These are phyloP conservation scores for Bembecia ichneumoniformis DNA, from an alignment of 2,888 invertebrate genomes.

Conservation along the genomic window DNA sequence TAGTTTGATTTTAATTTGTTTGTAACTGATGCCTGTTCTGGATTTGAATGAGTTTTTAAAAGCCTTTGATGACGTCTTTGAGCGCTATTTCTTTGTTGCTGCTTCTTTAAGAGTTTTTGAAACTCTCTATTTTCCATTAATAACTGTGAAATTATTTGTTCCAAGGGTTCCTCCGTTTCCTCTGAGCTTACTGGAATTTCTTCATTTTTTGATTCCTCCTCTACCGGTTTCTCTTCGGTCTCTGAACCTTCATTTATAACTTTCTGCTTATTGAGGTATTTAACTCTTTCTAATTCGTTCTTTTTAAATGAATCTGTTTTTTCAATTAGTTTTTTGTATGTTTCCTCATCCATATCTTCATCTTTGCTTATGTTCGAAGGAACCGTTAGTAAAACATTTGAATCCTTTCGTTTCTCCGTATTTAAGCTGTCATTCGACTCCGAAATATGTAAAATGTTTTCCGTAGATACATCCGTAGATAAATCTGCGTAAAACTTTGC, in stretches of 20 bases:
- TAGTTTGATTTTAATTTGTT: constrained; percentile 47
- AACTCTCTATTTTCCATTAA: constrained; percentile 88
- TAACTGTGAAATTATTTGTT: constrained; percentile 86
- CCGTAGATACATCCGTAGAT: constrained; percentile 74
- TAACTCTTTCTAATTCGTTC: constrained; percentile 65
- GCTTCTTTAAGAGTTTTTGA: constrained; percentile 82
- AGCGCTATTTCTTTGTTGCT: constrained; percentile 72
- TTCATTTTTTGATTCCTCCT: constrained; percentile 23
- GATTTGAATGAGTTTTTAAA: constrained; percentile 65
- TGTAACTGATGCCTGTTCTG: constrained; percentile 60
- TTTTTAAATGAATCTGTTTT: constrained; percentile 70
- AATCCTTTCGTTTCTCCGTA: constrained; percentile 43
- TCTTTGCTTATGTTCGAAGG: constrained; percentile 51
- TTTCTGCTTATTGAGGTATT: constrained; percentile 62
- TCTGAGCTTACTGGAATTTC: constrained; percentile 39
- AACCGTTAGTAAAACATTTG: constrained; percentile 20
- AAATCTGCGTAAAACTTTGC: constrained; percentile 79
- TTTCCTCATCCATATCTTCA: constrained; percentile 61
- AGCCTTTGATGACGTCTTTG: constrained; percentile 70
- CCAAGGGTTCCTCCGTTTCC: constrained; percentile 73
- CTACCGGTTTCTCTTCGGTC: constrained; percentile 41
- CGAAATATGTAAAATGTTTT: constrained; percentile 74
- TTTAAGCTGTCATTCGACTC: constrained; percentile 77
- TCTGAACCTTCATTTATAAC: constrained; percentile 61
- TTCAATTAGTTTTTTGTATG: constrained; percentile 60